Percentiles rank a stretch among this genome's conserved stretches.
phyloP scores from a whole-genome alignment of 35 echinoderm and acorn worm species.

The Holothuria glaberrima region DNA sequence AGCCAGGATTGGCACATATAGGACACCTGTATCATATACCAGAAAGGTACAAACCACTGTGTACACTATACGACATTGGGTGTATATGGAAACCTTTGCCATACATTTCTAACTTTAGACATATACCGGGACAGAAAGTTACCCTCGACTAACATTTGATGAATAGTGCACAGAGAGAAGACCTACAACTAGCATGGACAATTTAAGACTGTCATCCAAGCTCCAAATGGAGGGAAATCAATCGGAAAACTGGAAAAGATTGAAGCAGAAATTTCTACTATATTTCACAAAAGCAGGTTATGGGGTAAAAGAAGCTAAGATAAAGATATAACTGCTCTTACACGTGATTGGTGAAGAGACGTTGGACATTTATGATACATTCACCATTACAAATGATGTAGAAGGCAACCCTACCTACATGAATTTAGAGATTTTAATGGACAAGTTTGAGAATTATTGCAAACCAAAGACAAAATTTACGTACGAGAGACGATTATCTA shows the following conservation, averaged over 20 bases:
- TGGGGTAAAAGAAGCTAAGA: background rate
- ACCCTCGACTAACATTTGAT: background rate
- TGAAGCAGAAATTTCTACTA: slow-evolving; percentile 52
- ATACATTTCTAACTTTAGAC: background rate
- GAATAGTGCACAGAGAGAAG: background rate
- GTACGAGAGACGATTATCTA: slow-evolving; percentile 50
- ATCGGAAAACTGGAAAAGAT: slow-evolving; percentile 59
- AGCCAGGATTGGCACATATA: background rate
- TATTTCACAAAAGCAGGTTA: slow-evolving; percentile 34
- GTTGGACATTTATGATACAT: slow-evolving; percentile 32
- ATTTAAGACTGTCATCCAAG: slow-evolving; percentile 14
- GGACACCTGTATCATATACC: background rate
- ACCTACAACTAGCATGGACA: slow-evolving; percentile 11
- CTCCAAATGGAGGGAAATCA: slow-evolving; percentile 45
- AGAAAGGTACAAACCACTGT: background rate
- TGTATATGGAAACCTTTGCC: background rate
- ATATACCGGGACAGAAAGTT: background rate
- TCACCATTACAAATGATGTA: background rate
- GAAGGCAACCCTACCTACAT: background rate
- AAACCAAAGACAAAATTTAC: slow-evolving; percentile 50
- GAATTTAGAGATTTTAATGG: background rate
- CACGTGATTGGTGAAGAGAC: slow-evolving; percentile 45
- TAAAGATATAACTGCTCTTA: slow-evolving; percentile 16
- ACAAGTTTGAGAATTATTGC: slow-evolving; percentile 49
- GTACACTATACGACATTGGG: no score